Percentiles rank a stretch among this genome's conserved stretches.
phyloP scores from a whole-genome alignment of 2,113 vertebrate genomes.

The Rhegmatorhina hoffmannsi region DNA sequence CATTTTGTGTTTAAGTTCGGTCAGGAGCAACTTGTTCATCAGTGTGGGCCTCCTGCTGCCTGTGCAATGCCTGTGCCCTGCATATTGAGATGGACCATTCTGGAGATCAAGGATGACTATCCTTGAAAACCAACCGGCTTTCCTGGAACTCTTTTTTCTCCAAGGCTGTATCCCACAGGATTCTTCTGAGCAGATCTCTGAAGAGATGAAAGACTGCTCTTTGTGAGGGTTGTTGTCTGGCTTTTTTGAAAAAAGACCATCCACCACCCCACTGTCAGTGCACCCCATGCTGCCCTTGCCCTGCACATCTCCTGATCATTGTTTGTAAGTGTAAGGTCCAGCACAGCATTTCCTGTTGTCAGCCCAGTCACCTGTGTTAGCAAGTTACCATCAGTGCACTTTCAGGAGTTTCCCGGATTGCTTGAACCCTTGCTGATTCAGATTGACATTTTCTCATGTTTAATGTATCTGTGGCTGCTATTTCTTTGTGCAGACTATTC shows the following conservation, averaged over 20 bases:
- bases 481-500: not conserved
- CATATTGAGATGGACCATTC: not conserved
- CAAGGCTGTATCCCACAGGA: not conserved
- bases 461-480: not conserved
- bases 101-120: not conserved
- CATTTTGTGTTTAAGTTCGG: not conserved
- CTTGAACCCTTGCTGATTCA: not conserved
- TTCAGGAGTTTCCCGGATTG: not conserved
- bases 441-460: not conserved
- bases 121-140: not conserved
- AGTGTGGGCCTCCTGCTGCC: not conserved
- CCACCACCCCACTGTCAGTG: no score
- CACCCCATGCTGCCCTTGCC: not conserved
- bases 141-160: not conserved
- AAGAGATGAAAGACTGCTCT: not conserved
- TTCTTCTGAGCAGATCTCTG: not conserved
- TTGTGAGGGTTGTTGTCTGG: not conserved
- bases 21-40: not conserved
- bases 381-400: not conserved
- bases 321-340: not conserved
- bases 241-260: not conserved
- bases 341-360: not conserved
- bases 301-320: not conserved
- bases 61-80: not conserved
- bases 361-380: not conserved